Base-by-base conservation (phyloP, 2,888 invertebrate genomes). In the Lomographa bimaculata region DNA sequence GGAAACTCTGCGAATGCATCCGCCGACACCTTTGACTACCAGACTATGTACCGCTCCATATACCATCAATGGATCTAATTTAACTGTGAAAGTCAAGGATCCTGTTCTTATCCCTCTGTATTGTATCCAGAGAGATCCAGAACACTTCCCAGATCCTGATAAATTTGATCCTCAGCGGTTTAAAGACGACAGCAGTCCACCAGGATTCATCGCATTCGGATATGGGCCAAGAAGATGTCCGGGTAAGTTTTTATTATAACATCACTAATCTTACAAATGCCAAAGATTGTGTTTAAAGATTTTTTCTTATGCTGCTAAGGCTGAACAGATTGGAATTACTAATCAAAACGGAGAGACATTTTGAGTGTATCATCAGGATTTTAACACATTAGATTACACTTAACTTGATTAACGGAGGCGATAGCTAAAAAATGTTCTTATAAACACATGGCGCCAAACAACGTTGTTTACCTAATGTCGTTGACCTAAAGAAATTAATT, bases 201-300 rank as follows among this genome's bases (percentile, higher is more conserved):
- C 74, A 7, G 83, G 74, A 1, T 87, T 89, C 46, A 53, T 86
- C 23, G 80, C 89, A 4, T 89, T 84, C 34, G 89, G 89, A 1
- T 83, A 85, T 38, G 89, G 89, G 12, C 89, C 87, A 1, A 74
- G 87, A 50, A 79, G 73, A 63, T 89, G 89, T 50, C 86, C 84
- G 46, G 89, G 89, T 89, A 70, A 68, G 69, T 62, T 16, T 16
- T 34, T 14, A n/a, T n/a, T n/a, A n/a, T n/a, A n/a, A n/a, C n/a
- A n/a, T n/a, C n/a, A n/a, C n/a, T n/a, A n/a, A n/a, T n/a, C n/a
- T n/a, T n/a, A n/a, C n/a, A n/a, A n/a, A n/a, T n/a, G n/a, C n/a
- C n/a, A n/a, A n/a, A n/a, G n/a, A n/a, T n/a, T n/a, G n/a, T n/a
- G n/a, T n/a, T n/a, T n/a, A n/a, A n/a, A n/a, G n/a, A n/a, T n/a